Conservation (phyloP, 2,888 invertebrate species). For the Erebia ligea region DNA sequence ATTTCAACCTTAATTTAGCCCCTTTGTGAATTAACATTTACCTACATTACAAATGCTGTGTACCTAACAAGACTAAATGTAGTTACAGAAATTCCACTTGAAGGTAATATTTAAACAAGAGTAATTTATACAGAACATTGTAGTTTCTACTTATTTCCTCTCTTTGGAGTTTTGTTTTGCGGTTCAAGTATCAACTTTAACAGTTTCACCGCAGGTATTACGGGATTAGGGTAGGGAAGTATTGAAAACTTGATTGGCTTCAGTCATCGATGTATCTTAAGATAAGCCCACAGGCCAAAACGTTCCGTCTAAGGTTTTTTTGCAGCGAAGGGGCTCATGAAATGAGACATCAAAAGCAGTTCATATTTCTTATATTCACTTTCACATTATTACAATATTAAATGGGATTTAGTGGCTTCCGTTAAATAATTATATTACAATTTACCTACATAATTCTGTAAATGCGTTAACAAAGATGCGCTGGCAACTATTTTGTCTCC, state of each 20-base stretch:
- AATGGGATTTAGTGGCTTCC: too few species aligned
- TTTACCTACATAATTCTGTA: too few species aligned
- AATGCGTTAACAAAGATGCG: too few species aligned
- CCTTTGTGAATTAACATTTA: conserved; percentile 14
- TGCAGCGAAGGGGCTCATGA: too few species aligned
- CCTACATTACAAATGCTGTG: not conserved
- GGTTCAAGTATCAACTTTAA: not conserved
- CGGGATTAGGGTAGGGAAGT: not conserved
- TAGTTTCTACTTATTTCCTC: not conserved
- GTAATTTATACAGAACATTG: not conserved
- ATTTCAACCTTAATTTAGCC: conserved; percentile 19
- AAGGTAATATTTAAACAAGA: not conserved
- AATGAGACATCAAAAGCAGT: too few species aligned
- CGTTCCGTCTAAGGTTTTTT: too few species aligned
- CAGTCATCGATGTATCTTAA: not conserved
- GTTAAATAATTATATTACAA: too few species aligned
- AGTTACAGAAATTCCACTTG: not conserved
- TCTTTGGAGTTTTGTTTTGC: not conserved
- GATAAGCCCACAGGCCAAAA: too few species aligned
- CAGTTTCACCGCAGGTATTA: not conserved
- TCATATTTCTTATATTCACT: too few species aligned
- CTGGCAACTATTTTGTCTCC: too few species aligned
- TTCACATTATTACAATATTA: too few species aligned
- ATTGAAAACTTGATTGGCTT: not conserved
- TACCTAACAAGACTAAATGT: not conserved